phyloP scores from a whole-genome alignment of 2,888 invertebrate species.

The Perizoma flavofasciatum region DNA sequence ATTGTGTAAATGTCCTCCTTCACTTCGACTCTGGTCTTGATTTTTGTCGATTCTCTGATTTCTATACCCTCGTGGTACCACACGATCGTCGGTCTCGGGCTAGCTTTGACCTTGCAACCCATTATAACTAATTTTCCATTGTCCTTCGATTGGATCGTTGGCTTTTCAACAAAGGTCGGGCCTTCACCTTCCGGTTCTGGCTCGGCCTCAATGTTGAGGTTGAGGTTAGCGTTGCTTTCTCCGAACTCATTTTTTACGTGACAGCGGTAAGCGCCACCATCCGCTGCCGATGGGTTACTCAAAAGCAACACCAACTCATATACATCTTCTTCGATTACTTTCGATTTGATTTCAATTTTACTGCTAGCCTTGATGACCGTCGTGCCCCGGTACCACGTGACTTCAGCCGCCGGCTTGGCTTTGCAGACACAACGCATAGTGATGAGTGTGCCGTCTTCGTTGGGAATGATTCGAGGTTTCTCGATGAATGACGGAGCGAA shows the following conservation, averaged over 20 bases:
- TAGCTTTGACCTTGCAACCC: conserved; percentile 81
- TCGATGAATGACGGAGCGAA: conserved; percentile 98
- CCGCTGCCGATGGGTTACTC: conserved; percentile 79
- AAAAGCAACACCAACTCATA: conserved; percentile 91
- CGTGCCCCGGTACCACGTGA: conserved; percentile 97
- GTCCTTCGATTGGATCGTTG: conserved; percentile 91
- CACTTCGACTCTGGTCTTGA: conserved; percentile 91
- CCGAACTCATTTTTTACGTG: conserved; percentile 98
- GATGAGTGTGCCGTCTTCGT: conserved; percentile 97
- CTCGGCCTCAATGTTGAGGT: conserved; percentile 98
- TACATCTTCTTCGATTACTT: conserved; percentile 91
- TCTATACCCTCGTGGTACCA: conserved; percentile 83
- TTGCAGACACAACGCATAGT: conserved; percentile 98
- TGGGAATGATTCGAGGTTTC: conserved; percentile 99
- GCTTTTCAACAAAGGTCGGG: conserved; percentile 96
- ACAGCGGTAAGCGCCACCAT: conserved; percentile 89
- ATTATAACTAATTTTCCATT: conserved; percentile 79
- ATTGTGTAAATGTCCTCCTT: conserved; percentile 93
- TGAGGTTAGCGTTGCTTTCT: conserved; percentile 98
- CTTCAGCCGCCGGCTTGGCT: conserved; percentile 96
- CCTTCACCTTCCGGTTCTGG: conserved; percentile 97
- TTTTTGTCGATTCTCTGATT: conserved; percentile 92
- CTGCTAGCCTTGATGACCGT: conserved; percentile 92
- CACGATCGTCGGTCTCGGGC: conserved; percentile 77
- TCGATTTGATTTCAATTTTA: conserved; percentile 92